phyloP scores from a whole-genome alignment of 2,113 vertebrate genomes.

The Phasianus colchicus region DNA sequence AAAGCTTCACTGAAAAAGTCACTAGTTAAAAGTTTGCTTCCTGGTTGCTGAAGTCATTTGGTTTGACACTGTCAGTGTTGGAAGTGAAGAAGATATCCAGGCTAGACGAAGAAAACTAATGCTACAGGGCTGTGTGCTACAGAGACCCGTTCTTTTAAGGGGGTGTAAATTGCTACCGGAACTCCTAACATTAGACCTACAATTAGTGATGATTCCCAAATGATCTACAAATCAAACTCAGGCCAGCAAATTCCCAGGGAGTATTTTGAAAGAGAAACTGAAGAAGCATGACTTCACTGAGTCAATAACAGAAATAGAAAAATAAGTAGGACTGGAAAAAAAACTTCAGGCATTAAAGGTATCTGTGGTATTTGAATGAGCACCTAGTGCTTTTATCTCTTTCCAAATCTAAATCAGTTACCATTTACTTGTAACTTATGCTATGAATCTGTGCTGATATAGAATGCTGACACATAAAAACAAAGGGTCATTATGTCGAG shows the following conservation, averaged over 20 bases:
- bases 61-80: not conserved
- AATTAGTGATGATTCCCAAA: not conserved
- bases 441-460: not conserved
- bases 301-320: not conserved
- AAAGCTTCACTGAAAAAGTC: constrained; percentile 11
- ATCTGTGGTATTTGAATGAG: not conserved
- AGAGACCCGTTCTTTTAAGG: not conserved
- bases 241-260: not conserved
- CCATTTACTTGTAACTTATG: not conserved
- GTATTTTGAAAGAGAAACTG: not conserved
- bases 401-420: not conserved
- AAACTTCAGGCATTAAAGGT: not conserved
- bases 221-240: not conserved
- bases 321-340: not conserved
- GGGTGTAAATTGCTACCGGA: not conserved
- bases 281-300: not conserved
- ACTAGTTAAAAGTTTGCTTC: not conserved
- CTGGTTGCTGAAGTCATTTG: not conserved
- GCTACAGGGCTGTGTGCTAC: not conserved
- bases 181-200: not conserved
- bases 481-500: not conserved
- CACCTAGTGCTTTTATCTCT: not conserved
- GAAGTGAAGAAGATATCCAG: not conserved
- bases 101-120: not conserved
- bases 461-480: not conserved